Base-by-base conservation (phyloP, 2,113 vertebrate genomes). In the Chaetops frenatus region DNA sequence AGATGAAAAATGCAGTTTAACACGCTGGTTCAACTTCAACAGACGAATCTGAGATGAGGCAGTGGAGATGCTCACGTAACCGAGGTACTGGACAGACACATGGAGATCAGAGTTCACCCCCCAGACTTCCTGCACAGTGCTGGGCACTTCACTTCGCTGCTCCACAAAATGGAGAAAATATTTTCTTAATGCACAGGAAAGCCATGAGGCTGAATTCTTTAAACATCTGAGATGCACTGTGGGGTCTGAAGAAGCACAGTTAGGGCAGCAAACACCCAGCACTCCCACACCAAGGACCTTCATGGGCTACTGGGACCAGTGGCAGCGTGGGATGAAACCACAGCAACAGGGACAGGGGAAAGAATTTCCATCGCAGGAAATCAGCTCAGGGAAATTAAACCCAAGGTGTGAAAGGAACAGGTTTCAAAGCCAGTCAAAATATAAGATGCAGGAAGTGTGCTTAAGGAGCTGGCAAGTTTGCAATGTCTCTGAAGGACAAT, bases 1-100 rank as follows among this genome's bases (percentile, higher is more conserved):
- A 94, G 86, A 94, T 90, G 82, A 94, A 93, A 97, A 95, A 93
- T 78, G 90, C 67, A 86, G 82, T 62, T 58, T 94, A 88, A 96
- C 93, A 92, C 1, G 18, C 80, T 83, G 7, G 2, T 92, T 95
- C 85, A 88, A 88, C 81, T 62, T 81, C 74, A 86, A 25, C 64
- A 92, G 90, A 66, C 1, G 25, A 92, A 83, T 94, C 1, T 81
- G 93, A 90, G 80, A 86, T 31, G 72, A 90, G 61, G 86, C 72
- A 84, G 36, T 18, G 80, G 58, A 90, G 90, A 76, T 35, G 83
- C 96, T 90, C 82, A 65, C 2, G 1, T 81, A 88, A 88, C 79
- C 87, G 76, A 90, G 73, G 86, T 27, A 28, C 65, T 69, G 88
- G 92, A 65, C 94, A 95, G 90, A 51, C 65, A 64, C 1, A 0